Percentiles rank a stretch among this genome's conserved stretches.
Evolutionary conservation across 2,888 invertebrate species (phyloP).

Genomic region (Chrysolina haemoptera): DNA sequence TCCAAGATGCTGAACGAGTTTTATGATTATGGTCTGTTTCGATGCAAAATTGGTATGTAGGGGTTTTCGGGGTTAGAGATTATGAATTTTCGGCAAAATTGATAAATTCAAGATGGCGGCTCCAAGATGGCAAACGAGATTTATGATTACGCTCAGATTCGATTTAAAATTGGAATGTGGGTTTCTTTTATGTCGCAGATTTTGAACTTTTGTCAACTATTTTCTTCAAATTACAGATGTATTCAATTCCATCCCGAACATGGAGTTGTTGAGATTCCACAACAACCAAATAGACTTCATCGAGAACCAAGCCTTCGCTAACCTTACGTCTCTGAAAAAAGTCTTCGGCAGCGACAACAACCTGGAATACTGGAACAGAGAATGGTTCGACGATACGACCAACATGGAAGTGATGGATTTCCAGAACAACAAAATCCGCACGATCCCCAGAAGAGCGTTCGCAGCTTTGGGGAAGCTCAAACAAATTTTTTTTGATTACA

Average conservation of each 20-base stretch:
- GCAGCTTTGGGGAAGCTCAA: conserved; percentile 45
- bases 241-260: background rate
- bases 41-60: no score
- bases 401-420: conserved; percentile 53
- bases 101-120: no score
- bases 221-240: background rate
- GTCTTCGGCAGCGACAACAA: conserved; percentile 39
- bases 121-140: no score
- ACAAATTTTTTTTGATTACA: conserved; percentile 51
- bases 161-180: no score
- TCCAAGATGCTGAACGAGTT: no score
- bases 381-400: conserved; percentile 54
- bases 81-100: no score
- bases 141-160: no score
- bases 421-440: conserved; percentile 49
- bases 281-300: conserved; percentile 51
- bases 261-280: conserved; percentile 48
- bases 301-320: conserved; percentile 50
- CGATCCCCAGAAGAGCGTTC: conserved; percentile 51
- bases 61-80: no score
- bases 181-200: background rate
- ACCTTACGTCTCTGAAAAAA: conserved; percentile 2
- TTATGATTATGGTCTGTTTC: no score
- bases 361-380: conserved; percentile 50
- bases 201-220: no score